These are phyloP conservation scores for Xestia ashworthii DNA, from an alignment of 2,888 invertebrate species.

Conservation along the genomic window DNA sequence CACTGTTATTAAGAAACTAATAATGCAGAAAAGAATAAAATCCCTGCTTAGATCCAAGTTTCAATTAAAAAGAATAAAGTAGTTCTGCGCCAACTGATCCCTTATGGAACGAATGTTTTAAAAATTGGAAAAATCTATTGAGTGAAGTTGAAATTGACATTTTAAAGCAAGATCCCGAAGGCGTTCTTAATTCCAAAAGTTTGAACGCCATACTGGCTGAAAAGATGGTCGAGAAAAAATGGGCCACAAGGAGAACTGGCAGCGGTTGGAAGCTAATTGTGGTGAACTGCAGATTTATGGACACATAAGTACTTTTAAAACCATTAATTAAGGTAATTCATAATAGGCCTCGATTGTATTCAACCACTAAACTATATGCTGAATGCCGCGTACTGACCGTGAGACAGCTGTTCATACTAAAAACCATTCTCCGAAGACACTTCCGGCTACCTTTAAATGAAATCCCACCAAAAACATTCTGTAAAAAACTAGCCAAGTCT, in stretches of 20 bases:
- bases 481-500: no score
- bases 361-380: no score
- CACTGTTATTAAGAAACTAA: slow-evolving; percentile 40
- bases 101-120: slow-evolving; percentile 38
- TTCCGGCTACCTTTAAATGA: no score
- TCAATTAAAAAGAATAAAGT: slow-evolving; percentile 58
- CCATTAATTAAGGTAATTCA: no score
- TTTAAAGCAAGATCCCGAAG: slow-evolving; percentile 28
- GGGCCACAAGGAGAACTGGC: neutral
- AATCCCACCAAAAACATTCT: no score
- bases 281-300: slow-evolving; percentile 9
- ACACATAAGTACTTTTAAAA: slow-evolving; percentile 8
- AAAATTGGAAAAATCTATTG: slow-evolving; percentile 49
- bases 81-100: slow-evolving; percentile 48
- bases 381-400: no score
- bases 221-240: slow-evolving; percentile 15
- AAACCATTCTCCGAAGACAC: no score
- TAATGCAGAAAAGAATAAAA: slow-evolving; percentile 33
- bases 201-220: slow-evolving; percentile 33
- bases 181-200: slow-evolving; percentile 42
- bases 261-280: neutral
- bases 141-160: slow-evolving; percentile 48
- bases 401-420: no score
- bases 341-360: no score
- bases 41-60: slow-evolving; percentile 48